Percentiles rank a stretch among this genome's conserved stretches.
phyloP scores from a whole-genome alignment of 2,113 vertebrate genomes.

The Callaeas wilsoni region DNA sequence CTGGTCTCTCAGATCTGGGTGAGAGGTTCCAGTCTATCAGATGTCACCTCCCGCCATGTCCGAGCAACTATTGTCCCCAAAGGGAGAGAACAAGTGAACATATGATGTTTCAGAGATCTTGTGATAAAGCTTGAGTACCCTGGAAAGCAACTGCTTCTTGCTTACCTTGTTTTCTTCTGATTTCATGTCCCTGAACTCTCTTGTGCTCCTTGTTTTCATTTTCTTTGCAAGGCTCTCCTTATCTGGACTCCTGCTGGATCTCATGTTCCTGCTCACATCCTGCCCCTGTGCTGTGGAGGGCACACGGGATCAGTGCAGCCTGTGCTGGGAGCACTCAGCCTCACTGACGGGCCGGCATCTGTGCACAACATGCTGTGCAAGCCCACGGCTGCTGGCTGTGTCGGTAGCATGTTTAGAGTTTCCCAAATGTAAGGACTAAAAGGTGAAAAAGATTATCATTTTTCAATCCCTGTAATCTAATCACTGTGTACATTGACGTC shows the following conservation, averaged over 20 bases:
- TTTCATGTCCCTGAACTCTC: background rate
- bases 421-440: background rate
- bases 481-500: background rate
- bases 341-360: fast-evolving
- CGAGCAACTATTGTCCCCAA: background rate
- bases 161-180: background rate
- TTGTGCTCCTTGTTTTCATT: background rate
- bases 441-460: background rate
- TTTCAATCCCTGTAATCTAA: background rate
- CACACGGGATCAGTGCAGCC: fast-evolving
- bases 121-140: background rate
- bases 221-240: background rate
- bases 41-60: background rate
- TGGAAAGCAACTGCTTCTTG: background rate
- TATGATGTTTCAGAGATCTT: background rate
- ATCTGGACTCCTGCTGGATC: background rate
- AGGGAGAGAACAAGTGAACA: background rate
- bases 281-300: background rate
- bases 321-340: background rate
- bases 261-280: background rate
- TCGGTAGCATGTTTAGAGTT: background rate
- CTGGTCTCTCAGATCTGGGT: background rate
- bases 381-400: background rate
- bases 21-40: background rate
- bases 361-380: background rate